Evolutionary conservation across 2,797 vertebrate species (phyloP).

Genomic region (Pseudochirops corinnae): DNA sequence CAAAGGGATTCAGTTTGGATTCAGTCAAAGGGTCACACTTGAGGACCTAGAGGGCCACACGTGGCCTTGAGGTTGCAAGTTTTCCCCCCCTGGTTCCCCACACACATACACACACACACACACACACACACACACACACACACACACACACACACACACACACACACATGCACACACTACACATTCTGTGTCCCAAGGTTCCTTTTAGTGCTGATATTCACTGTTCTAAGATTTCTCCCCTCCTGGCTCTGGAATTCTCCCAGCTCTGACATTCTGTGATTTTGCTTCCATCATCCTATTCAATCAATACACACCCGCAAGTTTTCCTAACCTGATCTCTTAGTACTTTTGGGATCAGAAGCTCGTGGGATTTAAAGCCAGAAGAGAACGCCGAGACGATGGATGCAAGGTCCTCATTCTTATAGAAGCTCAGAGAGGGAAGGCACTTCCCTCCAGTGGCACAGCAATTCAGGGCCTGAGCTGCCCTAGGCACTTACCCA

Average conservation of each 20-base stretch:
- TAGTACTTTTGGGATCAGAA: background rate
- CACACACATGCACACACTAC: too few species aligned
- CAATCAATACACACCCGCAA: background rate
- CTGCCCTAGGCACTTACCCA: background rate
- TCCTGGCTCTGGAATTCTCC: background rate
- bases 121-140: too few species aligned
- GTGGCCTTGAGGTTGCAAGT: too few species aligned
- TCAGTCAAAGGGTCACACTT: too few species aligned
- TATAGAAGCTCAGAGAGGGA: background rate
- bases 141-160: too few species aligned
- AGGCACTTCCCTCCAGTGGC: too few species aligned
- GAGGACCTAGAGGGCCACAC: too few species aligned
- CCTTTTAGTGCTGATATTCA: background rate
- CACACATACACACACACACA: too few species aligned
- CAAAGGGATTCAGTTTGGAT: too few species aligned
- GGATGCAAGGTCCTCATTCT: background rate
- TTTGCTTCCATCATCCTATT: background rate
- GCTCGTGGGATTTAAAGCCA: background rate
- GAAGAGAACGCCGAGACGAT: background rate
- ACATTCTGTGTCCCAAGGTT: background rate
- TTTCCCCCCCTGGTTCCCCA: too few species aligned
- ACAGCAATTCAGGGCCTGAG: background rate
- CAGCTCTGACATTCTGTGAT: background rate
- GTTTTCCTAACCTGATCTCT: background rate
- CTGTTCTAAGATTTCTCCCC: background rate